Percentiles rank a stretch among this genome's conserved stretches.
Conservation (phyloP, 2,113 vertebrate genomes). For the Daubentonia madagascariensis region DNA sequence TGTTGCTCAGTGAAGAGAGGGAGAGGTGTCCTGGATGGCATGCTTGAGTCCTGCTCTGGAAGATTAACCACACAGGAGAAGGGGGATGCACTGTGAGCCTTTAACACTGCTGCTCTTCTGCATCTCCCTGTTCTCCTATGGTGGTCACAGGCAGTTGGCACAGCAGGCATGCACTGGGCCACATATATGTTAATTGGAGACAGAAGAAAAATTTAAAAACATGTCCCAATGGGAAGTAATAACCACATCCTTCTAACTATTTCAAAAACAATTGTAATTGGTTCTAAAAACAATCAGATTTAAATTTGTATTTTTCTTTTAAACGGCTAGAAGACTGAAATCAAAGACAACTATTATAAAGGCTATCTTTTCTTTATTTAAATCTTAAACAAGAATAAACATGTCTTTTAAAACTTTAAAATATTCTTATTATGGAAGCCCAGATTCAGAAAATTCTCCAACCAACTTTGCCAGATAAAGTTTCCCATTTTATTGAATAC, state of each 20-base stretch:
- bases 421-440: background rate
- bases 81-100: no score
- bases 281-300: background rate
- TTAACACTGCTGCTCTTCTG: no score
- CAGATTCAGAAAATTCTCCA: constrained; percentile 2
- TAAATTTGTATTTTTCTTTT: background rate
- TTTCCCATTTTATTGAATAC: background rate
- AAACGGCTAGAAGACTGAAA: background rate
- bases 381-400: background rate
- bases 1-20: no score
- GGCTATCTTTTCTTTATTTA: background rate
- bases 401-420: background rate
- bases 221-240: background rate
- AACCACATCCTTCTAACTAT: background rate
- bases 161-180: no score
- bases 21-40: no score
- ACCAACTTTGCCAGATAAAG: background rate
- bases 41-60: no score
- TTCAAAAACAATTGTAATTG: background rate
- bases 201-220: background rate
- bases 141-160: no score
- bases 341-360: background rate
- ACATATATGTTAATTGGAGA: background rate
- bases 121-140: no score
- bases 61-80: no score